Percentiles rank a stretch among this genome's conserved stretches.
Conservation (phyloP, 2,797 vertebrate species). For the Mycteria americana region DNA sequence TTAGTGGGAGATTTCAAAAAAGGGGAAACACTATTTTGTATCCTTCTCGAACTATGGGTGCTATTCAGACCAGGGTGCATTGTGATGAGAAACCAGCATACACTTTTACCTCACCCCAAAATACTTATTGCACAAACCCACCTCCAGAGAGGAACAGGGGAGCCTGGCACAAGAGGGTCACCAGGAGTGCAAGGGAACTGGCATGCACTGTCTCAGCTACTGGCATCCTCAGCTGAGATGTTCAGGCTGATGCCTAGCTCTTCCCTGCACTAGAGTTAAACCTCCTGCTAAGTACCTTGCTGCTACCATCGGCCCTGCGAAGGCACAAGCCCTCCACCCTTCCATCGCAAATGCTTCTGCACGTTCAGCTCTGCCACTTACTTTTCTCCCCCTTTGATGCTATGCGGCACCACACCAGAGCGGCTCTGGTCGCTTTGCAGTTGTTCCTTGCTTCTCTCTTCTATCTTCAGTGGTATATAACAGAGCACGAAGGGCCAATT, state of each 20-base stretch:
- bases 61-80: conserved; percentile 67
- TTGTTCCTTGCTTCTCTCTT: neutral
- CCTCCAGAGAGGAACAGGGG: neutral
- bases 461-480: neutral
- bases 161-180: conserved; percentile 8
- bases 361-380: fast-evolving
- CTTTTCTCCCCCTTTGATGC: neutral
- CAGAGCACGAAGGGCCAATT: neutral
- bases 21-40: conserved; percentile 55
- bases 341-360: neutral
- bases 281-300: neutral
- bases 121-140: conserved; percentile 42
- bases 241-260: neutral
- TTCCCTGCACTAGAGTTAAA: neutral
- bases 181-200: neutral
- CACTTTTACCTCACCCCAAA: conserved; percentile 47
- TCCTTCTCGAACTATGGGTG: conserved; percentile 75
- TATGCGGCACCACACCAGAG: fast-evolving
- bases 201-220: neutral
- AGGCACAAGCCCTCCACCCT: neutral
- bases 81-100: conserved; percentile 17
- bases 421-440: neutral
- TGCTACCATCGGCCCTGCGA: neutral
- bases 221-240: neutral
- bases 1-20: conserved; percentile 19